Percentiles rank a stretch among this genome's conserved stretches.
Conservation (phyloP, 2,797 vertebrate genomes). For the Allobates femoralis region DNA sequence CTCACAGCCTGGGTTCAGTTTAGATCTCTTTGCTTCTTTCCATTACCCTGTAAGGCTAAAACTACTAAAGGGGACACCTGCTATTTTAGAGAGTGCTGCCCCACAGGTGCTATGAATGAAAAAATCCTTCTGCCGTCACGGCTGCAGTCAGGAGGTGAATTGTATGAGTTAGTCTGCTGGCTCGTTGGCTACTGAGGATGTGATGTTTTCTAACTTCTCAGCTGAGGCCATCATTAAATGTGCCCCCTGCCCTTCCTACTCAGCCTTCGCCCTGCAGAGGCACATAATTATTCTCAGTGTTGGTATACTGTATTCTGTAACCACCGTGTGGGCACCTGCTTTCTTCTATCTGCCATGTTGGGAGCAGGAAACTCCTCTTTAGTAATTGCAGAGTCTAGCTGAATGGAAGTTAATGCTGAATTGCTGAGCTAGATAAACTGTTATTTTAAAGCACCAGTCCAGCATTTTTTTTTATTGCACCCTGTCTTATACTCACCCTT, state of each 20-base stretch:
- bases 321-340: constrained; percentile 50
- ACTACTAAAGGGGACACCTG: constrained; percentile 56
- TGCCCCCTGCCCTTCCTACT: constrained; percentile 61
- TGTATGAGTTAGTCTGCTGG: constrained; percentile 20
- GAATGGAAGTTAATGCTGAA: constrained; percentile 16
- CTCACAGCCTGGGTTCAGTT: constrained; percentile 41
- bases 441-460: constrained; percentile 7
- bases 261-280: constrained; percentile 51
- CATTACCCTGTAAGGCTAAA: constrained; percentile 49
- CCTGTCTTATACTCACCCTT: no score
- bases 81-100: constrained; percentile 58
- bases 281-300: constrained; percentile 58
- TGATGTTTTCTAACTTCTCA: constrained; percentile 56
- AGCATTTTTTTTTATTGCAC: no score
- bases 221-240: constrained; percentile 60
- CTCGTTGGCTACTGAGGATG: constrained; percentile 23
- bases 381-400: constrained; percentile 47
- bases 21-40: constrained; percentile 51
- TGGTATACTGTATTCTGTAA: constrained; percentile 43
- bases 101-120: constrained; percentile 56
- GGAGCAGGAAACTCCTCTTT: constrained; percentile 29
- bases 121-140: constrained; percentile 47
- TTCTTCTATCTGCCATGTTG: constrained; percentile 42
- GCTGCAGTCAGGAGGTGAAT: constrained; percentile 42
- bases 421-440: constrained; percentile 13